A percentile compares a stretch with the other conserved stretches of the same genome.
Evolutionary conservation across 1,140 invertebrate species (phyloP).

Genomic region (Brachionus rubens): DNA sequence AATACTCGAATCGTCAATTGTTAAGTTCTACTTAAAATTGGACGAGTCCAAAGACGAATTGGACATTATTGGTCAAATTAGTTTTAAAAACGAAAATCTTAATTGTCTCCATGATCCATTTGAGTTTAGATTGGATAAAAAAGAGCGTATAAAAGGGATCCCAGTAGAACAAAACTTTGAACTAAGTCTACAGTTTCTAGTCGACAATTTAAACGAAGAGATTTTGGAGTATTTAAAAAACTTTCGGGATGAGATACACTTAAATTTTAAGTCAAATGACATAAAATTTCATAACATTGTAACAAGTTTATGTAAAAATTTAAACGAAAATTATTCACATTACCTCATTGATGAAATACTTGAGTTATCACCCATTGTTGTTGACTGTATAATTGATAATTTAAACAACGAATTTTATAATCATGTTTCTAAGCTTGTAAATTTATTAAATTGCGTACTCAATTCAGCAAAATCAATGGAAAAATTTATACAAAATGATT

Average conservation of each 20-base stretch:
- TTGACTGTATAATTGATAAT: neutral
- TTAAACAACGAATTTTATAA: neutral
- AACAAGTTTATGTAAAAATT: slow-evolving; percentile 1
- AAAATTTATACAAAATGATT: neutral
- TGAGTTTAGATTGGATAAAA: neutral
- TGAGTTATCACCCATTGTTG: neutral
- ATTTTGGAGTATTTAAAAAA: neutral
- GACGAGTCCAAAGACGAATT: slow-evolving; percentile 18
- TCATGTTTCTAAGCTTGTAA: neutral
- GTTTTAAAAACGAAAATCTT: neutral
- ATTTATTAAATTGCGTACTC: neutral
- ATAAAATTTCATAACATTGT: neutral
- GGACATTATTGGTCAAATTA: neutral
- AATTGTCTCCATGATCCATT: neutral
- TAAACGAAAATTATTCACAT: neutral
- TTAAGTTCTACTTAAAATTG: slow-evolving; percentile 12
- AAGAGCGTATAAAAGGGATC: neutral
- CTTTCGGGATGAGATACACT: neutral
- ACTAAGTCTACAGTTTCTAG: neutral
- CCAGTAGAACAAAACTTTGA: neutral
- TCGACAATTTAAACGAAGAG: neutral
- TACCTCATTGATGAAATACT: neutral
- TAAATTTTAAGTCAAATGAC: neutral
- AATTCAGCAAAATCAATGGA: slow-evolving; percentile 8
- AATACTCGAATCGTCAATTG: neutral